These are phyloP conservation scores for Ctenomys sociabilis DNA, from an alignment of 2,113 vertebrate genomes.

Conservation along the genomic window DNA sequence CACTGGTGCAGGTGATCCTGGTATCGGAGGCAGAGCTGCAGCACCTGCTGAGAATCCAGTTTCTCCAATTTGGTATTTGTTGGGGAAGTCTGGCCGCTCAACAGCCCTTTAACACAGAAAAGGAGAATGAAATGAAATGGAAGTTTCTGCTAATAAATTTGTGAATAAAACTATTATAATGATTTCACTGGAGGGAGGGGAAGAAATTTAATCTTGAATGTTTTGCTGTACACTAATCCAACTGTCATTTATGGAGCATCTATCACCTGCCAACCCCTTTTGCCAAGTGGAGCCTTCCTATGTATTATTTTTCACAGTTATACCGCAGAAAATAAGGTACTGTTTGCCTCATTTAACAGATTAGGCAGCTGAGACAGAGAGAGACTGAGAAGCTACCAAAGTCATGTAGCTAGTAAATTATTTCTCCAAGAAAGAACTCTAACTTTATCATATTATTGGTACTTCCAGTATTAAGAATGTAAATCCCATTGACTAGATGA, in stretches of 20 bases:
- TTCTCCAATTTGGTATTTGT: conserved; percentile 93
- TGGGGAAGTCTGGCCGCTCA: conserved; percentile 95
- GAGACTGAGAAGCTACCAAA: background rate
- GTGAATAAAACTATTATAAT: background rate
- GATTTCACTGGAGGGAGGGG: background rate
- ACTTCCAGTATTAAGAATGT: background rate
- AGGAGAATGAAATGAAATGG: background rate
- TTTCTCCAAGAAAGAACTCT: background rate
- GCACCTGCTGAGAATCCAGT: conserved; percentile 93
- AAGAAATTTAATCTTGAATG: background rate
- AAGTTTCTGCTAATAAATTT: background rate
- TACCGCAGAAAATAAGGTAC: background rate
- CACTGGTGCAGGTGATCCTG: conserved; percentile 98
- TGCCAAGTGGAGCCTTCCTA: background rate
- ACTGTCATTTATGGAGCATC: background rate
- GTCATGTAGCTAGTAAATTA: background rate
- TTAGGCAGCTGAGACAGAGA: background rate
- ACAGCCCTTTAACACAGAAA: conserved; percentile 87
- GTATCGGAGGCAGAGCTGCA: conserved; percentile 96
- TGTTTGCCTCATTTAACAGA: background rate
- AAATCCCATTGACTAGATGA: background rate
- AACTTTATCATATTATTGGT: background rate
- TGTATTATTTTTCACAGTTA: background rate
- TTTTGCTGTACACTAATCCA: background rate
- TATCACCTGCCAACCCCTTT: background rate